These are phyloP conservation scores for Camptogramma bilineatum DNA, from an alignment of 2,888 invertebrate species.

Conservation along the genomic window DNA sequence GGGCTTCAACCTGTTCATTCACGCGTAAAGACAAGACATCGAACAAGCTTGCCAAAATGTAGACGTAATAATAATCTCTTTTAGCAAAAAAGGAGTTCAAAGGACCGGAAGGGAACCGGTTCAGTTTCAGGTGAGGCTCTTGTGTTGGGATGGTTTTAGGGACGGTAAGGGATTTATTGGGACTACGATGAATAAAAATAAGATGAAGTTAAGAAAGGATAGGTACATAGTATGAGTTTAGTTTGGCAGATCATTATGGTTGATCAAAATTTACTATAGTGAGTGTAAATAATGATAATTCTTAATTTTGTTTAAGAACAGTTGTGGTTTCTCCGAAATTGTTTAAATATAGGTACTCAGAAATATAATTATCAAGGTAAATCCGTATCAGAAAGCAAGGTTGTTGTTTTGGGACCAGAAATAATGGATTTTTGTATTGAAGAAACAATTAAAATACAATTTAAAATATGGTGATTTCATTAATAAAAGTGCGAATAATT, in stretches of 20 bases:
- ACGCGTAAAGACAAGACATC: constrained; percentile 36
- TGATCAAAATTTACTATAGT: no score
- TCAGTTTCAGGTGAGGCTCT: constrained; percentile 27
- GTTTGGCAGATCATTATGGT: no score
- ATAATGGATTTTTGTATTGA: background rate
- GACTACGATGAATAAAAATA: background rate
- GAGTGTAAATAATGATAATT: no score
- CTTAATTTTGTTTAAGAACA: no score
- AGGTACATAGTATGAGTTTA: no score
- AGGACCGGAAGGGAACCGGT: constrained; percentile 41
- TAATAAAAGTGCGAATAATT: no score
- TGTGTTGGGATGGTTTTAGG: constrained; percentile 3
- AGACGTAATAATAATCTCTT: constrained; percentile 18
- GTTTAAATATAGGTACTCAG: background rate
- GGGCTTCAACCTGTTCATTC: constrained; percentile 24
- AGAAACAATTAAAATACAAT: background rate
- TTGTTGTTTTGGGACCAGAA: background rate
- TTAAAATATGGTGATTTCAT: no score
- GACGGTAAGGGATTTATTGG: background rate
- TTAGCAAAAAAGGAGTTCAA: constrained; percentile 43
- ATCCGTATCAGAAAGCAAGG: background rate
- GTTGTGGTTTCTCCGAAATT: no score
- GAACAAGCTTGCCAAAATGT: constrained; percentile 31
- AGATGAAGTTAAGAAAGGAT: no score
- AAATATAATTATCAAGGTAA: background rate